Conservation (phyloP, 2,113 vertebrate species). For the Clarias magur region DNA sequence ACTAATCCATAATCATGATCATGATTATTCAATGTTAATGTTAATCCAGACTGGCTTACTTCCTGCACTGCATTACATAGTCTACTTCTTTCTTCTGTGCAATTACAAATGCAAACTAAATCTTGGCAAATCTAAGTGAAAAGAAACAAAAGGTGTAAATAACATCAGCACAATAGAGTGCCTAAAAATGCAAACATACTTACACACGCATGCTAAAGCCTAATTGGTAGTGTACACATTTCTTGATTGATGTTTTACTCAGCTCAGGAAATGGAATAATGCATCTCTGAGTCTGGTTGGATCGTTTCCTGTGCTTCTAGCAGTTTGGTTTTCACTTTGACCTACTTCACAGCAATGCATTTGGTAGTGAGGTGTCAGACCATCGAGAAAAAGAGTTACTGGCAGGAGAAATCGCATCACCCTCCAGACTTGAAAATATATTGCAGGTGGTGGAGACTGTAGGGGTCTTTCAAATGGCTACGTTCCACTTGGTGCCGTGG, state of each 20-base stretch:
- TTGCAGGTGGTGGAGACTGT: conserved; percentile 55
- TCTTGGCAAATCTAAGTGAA: background rate
- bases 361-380: conserved; percentile 41
- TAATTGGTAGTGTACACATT: conserved; percentile 19
- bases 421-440: conserved; percentile 55
- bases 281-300: conserved; percentile 19
- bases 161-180: conserved; percentile 3
- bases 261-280: background rate
- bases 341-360: conserved; percentile 47
- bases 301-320: conserved; percentile 12
- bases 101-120: conserved; percentile 5
- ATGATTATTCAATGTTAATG: background rate
- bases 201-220: background rate
- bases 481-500: conserved; percentile 39
- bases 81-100: background rate
- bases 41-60: background rate
- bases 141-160: conserved; percentile 22
- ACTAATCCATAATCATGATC: background rate
- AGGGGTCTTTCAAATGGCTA: conserved; percentile 49
- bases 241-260: conserved; percentile 26
- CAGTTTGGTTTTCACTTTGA: conserved; percentile 44
- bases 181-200: background rate
- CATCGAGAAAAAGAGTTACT: conserved; percentile 45
- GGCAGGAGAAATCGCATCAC: conserved; percentile 43
- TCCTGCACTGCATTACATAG: background rate